Conservation (phyloP, 23 tunicate genomes). For the Phallusia fumigata region DNA sequence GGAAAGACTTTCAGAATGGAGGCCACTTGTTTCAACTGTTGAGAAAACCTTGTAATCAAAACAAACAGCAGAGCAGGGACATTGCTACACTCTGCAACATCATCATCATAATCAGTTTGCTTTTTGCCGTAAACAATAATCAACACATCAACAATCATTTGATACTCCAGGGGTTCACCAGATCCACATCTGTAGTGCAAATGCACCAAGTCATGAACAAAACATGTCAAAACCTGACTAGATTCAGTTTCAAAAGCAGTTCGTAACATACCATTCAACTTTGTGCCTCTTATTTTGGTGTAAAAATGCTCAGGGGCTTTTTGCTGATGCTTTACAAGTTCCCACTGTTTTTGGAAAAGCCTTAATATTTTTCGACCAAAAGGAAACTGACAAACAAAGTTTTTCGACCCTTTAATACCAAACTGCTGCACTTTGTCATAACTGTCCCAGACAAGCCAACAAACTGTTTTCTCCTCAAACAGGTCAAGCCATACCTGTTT, state of each 20-base stretch:
- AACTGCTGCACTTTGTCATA: constrained; percentile 19
- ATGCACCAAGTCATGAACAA: constrained; percentile 14
- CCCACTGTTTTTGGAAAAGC: constrained; percentile 21
- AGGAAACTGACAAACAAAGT: constrained; percentile 39
- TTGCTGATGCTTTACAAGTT: neutral
- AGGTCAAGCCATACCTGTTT: constrained; percentile 3
- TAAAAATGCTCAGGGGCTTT: neutral
- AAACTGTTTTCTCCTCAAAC: constrained; percentile 11
- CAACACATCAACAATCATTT: neutral
- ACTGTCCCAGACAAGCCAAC: constrained; percentile 2
- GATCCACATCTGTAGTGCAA: constrained; percentile 13
- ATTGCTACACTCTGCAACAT: neutral
- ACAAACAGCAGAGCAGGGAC: neutral
- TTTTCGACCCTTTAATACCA: constrained; percentile 8
- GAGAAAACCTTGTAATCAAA: neutral
- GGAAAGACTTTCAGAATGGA: constrained; percentile 21
- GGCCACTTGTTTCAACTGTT: constrained; percentile 1
- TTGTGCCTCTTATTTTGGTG: neutral
- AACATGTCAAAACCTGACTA: neutral
- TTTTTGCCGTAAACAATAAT: neutral
- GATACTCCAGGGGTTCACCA: neutral
- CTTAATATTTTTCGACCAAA: constrained; percentile 33
- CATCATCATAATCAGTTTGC: too few relatives aligned
- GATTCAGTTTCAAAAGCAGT: neutral
- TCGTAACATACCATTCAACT: neutral